phyloP scores from a whole-genome alignment of 2,113 vertebrate species.

The Ptyas mucosa region DNA sequence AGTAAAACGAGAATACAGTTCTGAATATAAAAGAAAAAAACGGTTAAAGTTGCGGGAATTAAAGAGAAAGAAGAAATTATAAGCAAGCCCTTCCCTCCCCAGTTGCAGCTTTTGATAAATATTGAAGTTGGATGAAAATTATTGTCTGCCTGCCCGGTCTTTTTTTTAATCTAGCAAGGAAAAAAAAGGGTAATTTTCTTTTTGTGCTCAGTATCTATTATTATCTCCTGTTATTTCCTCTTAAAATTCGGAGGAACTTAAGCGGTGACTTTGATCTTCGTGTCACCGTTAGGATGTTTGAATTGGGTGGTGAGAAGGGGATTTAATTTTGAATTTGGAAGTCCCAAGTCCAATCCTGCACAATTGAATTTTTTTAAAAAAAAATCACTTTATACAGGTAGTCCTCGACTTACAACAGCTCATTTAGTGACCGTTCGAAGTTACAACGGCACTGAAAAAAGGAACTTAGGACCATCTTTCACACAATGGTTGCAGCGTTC shows the following conservation, averaged over 20 bases:
- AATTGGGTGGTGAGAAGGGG: not conserved
- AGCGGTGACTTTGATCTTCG: not conserved
- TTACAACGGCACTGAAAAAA: no score
- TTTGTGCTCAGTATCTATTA: not conserved
- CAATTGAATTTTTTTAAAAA: no score
- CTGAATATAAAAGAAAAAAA: no score
- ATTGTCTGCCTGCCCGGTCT: not conserved
- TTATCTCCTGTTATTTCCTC: not conserved
- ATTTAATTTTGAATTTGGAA: not conserved
- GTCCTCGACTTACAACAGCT: no score
- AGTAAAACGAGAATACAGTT: no score
- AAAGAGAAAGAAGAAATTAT: no score
- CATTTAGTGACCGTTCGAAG: no score
- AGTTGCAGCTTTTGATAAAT: not conserved
- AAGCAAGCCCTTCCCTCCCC: not conserved
- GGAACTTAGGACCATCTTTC: no score
- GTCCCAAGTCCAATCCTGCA: not conserved
- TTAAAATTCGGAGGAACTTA: not conserved
- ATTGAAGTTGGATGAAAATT: not conserved
- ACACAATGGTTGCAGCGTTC: no score
- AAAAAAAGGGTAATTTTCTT: no score
- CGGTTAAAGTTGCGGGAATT: no score
- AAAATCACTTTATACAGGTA: not conserved
- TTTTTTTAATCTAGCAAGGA: not conserved
- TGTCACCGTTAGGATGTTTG: no score